Percentiles rank a stretch among this genome's conserved stretches.
Evolutionary conservation across 2,113 vertebrate species (phyloP).

Genomic region (Istiophorus platypterus): DNA sequence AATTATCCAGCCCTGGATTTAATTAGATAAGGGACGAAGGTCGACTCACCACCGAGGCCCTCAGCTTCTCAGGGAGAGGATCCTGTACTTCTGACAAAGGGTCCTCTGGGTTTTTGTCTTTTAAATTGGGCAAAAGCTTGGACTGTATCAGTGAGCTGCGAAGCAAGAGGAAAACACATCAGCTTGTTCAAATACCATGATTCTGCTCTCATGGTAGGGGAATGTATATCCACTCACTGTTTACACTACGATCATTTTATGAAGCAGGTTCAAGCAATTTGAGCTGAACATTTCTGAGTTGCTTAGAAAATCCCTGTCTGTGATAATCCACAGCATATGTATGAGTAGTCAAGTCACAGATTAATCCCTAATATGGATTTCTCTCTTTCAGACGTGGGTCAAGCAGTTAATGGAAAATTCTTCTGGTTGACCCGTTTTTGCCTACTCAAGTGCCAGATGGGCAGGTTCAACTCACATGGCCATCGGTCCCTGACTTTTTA

Average conservation of each 20-base stretch:
- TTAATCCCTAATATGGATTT: conserved; percentile 8
- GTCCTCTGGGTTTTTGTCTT: conserved; percentile 98
- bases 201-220: conserved; percentile 3
- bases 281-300: conserved; percentile 24
- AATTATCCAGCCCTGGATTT: neutral
- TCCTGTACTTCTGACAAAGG: conserved; percentile 97
- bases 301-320: conserved; percentile 4
- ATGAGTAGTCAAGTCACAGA: conserved; percentile 20
- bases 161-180: conserved; percentile 11
- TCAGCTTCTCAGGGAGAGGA: conserved; percentile 96
- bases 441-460: conserved; percentile 13
- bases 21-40: neutral
- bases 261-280: neutral
- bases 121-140: conserved; percentile 93
- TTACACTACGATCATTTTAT: conserved; percentile 7
- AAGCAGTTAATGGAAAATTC: conserved; percentile 31
- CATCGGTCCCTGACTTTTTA: neutral
- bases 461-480: neutral
- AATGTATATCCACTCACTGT: neutral
- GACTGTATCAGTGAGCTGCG: conserved; percentile 94
- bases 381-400: conserved; percentile 1
- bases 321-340: conserved; percentile 41
- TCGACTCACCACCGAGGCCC: conserved; percentile 93
- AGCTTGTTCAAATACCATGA: neutral
- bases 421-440: conserved; percentile 9